These are phyloP conservation scores for Myiopsitta monachus DNA, from an alignment of 2,113 vertebrate species.

Conservation along the genomic window DNA sequence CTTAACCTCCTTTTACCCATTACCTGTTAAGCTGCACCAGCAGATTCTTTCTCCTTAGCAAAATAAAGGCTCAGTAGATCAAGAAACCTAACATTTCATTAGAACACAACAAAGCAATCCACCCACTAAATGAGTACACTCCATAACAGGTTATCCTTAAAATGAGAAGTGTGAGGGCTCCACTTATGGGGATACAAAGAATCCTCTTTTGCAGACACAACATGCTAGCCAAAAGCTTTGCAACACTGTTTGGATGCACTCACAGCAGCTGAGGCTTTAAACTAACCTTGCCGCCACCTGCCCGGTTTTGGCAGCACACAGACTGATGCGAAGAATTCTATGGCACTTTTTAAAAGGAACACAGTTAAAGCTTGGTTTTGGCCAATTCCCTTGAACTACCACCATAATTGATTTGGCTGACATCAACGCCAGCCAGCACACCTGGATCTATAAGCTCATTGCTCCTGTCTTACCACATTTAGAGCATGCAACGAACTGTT, in stretches of 20 bases:
- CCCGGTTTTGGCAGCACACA: conserved; percentile 28
- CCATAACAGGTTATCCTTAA: not conserved
- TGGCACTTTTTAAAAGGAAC: not conserved
- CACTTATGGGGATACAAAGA: not conserved
- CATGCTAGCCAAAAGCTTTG: not conserved
- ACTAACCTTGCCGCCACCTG: conserved; percentile 54
- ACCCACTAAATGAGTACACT: not conserved
- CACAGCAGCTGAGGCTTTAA: conserved; percentile 31
- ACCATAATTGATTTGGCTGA: not conserved
- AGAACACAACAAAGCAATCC: not conserved
- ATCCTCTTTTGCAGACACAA: not conserved
- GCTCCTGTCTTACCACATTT: not conserved
- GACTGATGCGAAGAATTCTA: not conserved
- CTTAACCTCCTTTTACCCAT: not conserved
- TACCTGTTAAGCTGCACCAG: not conserved
- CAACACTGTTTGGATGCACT: not conserved
- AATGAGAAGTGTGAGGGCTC: not conserved
- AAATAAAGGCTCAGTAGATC: not conserved
- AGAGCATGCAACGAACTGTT: not conserved
- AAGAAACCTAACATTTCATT: not conserved
- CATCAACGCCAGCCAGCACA: not conserved
- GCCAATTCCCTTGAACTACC: not conserved
- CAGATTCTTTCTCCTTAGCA: not conserved
- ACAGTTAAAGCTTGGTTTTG: not conserved
- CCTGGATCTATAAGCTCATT: not conserved